A percentile compares a stretch with the other conserved stretches of the same genome.
Evolutionary conservation across 1,140 invertebrate genomes (phyloP).

Genomic region (Pogonomyrmex barbatus): DNA sequence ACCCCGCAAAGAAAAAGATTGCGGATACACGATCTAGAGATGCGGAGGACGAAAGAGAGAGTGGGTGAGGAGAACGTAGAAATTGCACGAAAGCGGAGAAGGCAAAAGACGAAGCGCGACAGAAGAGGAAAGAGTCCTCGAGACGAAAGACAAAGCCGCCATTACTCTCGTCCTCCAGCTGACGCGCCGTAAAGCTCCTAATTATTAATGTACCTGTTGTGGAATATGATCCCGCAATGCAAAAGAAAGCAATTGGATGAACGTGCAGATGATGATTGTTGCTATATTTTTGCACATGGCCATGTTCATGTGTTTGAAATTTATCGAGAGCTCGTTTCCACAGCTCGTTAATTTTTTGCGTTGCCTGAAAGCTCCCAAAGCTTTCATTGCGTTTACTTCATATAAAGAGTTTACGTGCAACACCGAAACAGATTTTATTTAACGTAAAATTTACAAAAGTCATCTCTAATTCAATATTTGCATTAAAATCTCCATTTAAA

Average conservation of each 20-base stretch:
- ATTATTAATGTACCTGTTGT: constrained; percentile 55
- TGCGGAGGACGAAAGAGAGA: constrained; percentile 36
- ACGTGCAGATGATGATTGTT: constrained; percentile 12
- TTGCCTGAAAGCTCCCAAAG: not conserved
- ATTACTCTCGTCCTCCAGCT: constrained; percentile 68
- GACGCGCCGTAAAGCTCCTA: constrained; percentile 56
- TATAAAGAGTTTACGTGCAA: constrained; percentile 14
- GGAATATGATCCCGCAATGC: constrained; percentile 2
- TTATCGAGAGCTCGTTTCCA: constrained; percentile 2
- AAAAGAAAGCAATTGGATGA: not conserved
- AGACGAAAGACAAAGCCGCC: constrained; percentile 61
- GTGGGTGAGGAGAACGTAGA: constrained; percentile 20
- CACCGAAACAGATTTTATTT: not conserved
- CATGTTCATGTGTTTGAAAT: not conserved
- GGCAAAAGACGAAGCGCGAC: not conserved
- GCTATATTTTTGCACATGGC: constrained; percentile 8
- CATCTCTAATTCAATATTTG: not conserved
- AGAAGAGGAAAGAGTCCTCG: constrained; percentile 55
- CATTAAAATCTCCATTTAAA: not conserved
- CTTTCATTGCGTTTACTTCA: not conserved
- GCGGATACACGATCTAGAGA: constrained; percentile 25
- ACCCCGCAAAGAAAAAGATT: constrained; percentile 38
- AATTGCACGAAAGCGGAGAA: constrained; percentile 8
- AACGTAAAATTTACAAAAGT: not conserved
- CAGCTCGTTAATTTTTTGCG: constrained; percentile 23